phyloP scores from a whole-genome alignment of 2,888 invertebrate genomes.

The Polyommatus icarus region DNA sequence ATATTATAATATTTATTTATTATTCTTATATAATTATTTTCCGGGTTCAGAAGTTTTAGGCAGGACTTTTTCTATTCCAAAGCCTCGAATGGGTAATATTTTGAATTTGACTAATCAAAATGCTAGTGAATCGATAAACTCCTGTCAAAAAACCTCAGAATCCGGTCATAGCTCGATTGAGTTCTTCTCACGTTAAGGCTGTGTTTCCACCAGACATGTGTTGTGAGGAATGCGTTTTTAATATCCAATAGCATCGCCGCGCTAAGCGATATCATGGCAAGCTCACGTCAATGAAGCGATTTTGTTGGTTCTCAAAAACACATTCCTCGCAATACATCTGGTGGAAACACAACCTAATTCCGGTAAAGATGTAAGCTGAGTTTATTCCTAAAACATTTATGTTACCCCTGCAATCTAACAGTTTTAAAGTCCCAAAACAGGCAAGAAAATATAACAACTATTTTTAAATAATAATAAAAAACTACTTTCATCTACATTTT shows the following conservation, averaged over 20 bases:
- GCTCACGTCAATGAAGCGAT: too few relatives aligned
- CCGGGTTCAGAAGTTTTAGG: too few relatives aligned
- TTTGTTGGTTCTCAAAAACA: too few relatives aligned
- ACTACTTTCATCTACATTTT: not conserved
- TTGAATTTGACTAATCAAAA: not conserved
- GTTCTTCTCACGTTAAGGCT: not conserved
- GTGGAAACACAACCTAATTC: not conserved
- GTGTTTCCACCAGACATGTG: too few relatives aligned
- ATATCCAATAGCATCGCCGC: too few relatives aligned
- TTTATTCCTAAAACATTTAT: not conserved
- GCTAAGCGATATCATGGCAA: too few relatives aligned
- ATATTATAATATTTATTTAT: not conserved
- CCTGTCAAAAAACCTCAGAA: too few relatives aligned
- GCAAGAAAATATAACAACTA: not conserved
- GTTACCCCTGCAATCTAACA: not conserved
- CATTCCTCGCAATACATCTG: too few relatives aligned
- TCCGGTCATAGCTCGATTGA: not conserved
- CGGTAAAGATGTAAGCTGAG: not conserved
- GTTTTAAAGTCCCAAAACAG: not conserved
- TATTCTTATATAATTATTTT: not conserved
- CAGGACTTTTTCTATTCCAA: too few relatives aligned
- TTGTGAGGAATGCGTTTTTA: too few relatives aligned
- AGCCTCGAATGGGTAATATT: not conserved
- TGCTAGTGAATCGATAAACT: not conserved
- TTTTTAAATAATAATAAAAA: not conserved